Base-by-base conservation (phyloP, 2,113 vertebrate genomes). In the Phainopepla nitens region DNA sequence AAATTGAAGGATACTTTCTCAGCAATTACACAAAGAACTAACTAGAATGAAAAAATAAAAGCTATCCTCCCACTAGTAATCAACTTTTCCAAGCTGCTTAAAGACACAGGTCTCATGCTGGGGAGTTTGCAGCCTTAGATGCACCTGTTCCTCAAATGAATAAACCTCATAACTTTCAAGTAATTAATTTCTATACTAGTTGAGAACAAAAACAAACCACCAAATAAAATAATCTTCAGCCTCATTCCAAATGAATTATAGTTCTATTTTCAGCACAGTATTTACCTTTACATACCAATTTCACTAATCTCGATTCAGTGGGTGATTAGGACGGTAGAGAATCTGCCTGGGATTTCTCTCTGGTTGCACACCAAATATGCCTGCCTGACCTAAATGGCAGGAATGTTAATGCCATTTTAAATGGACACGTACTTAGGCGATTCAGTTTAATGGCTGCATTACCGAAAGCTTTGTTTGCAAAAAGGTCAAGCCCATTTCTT, bases 211-310 rank as follows among this genome's bases (percentile, higher is more conserved):
- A 85, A 81, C 31, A 51, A 0, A 42, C 42, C 42, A 42, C 31
- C 14, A 45, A 77, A 73, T 49, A 86, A 95, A 94, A 78, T 65
- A 76, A 71, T 81, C 60, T 90, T 90, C 60, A 68, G n/a, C 36
- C 47, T 66, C 33, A n/a, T 90, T 93, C 35, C 72, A 66, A 73
- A 88, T 75, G 69, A 82, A 83, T 82, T 69, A 47, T 12, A 56
- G 41, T 73, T 89, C 62, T 86, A 54, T 82, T 93, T 58, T 76
- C 84, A 91, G 68, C 49, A 61, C 23, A 53, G 72, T 73, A 51
- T 91, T 72, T 92, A 94, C 87, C 87, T 94, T 91, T 85, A 73
- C 75, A 72, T 79, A 76, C 35, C 56, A 61, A 93, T 88, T 85
- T 94, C 64, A 78, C 71, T 86, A 31, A 86, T 96, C 39, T 78